These are phyloP conservation scores for Heliconius eleuchia DNA, from an alignment of 1,140 invertebrate species.

Conservation along the genomic window DNA sequence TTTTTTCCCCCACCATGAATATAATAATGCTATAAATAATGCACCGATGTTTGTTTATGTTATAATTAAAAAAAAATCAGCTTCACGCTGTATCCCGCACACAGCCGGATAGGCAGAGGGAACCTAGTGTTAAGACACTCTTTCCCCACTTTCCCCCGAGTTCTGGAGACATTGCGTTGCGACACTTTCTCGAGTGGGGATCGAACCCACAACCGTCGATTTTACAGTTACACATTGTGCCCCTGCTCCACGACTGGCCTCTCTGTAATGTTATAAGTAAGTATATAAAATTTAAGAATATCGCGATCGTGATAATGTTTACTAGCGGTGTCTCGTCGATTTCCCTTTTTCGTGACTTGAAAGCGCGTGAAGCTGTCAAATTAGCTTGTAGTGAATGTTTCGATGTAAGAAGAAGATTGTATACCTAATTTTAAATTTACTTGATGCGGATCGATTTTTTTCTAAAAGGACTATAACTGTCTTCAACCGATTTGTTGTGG, in stretches of 20 bases:
- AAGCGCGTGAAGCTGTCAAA: constrained; percentile 14
- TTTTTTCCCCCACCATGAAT: background rate
- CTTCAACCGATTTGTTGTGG: background rate
- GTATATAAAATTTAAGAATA: constrained; percentile 1
- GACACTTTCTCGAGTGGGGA: too few species aligned
- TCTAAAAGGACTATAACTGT: background rate
- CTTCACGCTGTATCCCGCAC: too few species aligned
- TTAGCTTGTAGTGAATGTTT: background rate
- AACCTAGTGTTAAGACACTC: too few species aligned
- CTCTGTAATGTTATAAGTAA: background rate
- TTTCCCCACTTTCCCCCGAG: too few species aligned
- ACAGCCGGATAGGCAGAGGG: too few species aligned
- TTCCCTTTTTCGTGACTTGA: constrained; percentile 7
- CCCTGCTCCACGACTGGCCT: too few species aligned
- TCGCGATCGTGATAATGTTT: constrained; percentile 7
- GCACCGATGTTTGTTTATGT: background rate
- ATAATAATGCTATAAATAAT: constrained; percentile 2
- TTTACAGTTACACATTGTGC: too few species aligned
- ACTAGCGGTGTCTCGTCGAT: background rate
- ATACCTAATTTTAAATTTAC: background rate
- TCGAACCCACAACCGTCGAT: too few species aligned
- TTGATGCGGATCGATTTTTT: background rate
- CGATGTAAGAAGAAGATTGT: constrained; percentile 4
- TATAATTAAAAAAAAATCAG: background rate
- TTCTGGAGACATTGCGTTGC: too few species aligned